Evolutionary conservation across 2,113 vertebrate species (phyloP), one percentile per base, ranked within the genome.

Genomic region (Sapayoa aenigma): DNA sequence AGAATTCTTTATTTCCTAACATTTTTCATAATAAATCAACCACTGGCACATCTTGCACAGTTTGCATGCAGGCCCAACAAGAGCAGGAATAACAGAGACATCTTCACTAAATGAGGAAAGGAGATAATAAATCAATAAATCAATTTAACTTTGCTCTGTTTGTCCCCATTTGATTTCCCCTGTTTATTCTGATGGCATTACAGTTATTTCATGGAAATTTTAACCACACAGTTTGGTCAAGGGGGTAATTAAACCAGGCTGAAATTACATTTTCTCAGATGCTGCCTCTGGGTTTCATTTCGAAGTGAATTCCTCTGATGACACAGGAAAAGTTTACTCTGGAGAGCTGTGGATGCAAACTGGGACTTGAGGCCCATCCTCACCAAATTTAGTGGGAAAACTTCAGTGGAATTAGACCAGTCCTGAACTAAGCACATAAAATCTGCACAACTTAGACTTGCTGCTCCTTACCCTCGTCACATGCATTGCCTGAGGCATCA

Each of bases 401-500:
- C 7, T 58, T 62, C n/a, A 50, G 33, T 14, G 35, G 84, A 84
- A 91, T 6, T 53, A 30, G 52, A 73, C 49, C 39, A 60, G 24
- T 10, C 22, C 59, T 66, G 65, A 78, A 46, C 11, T 11, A 60
- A 28, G 42, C 41, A 47, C 9, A 46, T 16, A 12, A 63, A 73
- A 41, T 56, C 53, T 16, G 58, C 23, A 25, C 20, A 39, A 41
- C 27, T 8, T 6, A 22, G 37, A 33, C 39, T 47, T 65, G 18
- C 33, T 93, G 27, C 49, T 59, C 69, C 96, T 98, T 97, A 98
- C 98, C 97, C 46, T 52, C 3, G 78, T 52, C 21, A 65, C 58
- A 33, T 58, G 85, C 82, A 98, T 89, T 31, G 98, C 97, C 66
- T n/a, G 96, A 39, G 92, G 94, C 94, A 98, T 97, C 98, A 98